phyloP scores from a whole-genome alignment of 2,888 invertebrate genomes.

The Junonia oenone region DNA sequence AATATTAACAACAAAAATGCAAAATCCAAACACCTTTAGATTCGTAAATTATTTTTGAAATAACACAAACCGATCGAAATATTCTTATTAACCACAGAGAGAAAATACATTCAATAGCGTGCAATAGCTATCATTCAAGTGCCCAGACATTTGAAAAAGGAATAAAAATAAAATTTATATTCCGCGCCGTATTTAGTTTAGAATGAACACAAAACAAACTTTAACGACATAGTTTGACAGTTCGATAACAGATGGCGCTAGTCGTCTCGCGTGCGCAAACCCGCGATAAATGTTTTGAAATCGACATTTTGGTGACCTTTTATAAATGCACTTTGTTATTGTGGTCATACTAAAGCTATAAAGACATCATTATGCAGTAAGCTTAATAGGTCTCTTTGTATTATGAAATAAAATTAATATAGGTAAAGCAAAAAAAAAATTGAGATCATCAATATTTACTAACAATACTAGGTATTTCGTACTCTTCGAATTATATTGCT shows the following conservation, averaged over 20 bases:
- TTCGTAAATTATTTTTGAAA: background rate
- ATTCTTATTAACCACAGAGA: background rate
- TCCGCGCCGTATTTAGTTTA: background rate
- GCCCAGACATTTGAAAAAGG: background rate
- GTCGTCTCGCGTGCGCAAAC: background rate
- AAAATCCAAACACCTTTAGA: too few relatives aligned
- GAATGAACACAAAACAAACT: background rate
- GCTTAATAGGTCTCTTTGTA: background rate
- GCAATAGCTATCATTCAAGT: background rate
- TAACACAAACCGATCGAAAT: too few relatives aligned
- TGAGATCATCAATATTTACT: background rate
- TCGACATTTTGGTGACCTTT: conserved; percentile 14
- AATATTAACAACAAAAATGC: too few relatives aligned
- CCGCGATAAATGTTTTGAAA: conserved; percentile 1
- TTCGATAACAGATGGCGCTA: conserved; percentile 14
- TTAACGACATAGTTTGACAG: background rate
- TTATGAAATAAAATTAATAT: background rate
- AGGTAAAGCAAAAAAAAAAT: background rate
- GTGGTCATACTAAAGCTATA: background rate
- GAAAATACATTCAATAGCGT: background rate
- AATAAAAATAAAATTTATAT: background rate
- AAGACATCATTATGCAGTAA: background rate
- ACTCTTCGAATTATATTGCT: background rate
- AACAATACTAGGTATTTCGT: background rate
- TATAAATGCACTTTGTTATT: conserved; percentile 4